Evolutionary conservation across 2,888 invertebrate genomes (phyloP), one percentile per base, ranked within the genome.

Genomic region (Sesamia inferens): DNA sequence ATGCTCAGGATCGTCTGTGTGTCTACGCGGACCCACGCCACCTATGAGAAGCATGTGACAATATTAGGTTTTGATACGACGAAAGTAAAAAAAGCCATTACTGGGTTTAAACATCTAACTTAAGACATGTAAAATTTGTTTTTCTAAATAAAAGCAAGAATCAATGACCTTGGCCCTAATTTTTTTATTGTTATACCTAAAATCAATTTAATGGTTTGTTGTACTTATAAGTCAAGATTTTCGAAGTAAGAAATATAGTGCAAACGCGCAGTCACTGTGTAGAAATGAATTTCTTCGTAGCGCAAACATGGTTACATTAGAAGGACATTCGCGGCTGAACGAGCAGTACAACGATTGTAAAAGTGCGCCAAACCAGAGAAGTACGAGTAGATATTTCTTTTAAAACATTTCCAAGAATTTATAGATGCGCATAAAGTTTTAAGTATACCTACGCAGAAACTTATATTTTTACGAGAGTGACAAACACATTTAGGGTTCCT

Each of bases 21-120:
- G 91, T 99, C 99, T 63, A 99, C 98, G 57, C 98, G 97, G 19
- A 99, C 99, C 99, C 99, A 99, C 82, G 99, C 99, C 86, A 99
- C 98, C 98, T 99, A 94, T 55, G 57, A 76, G 62, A 13, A 70
- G 31, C 71, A 70, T n/a, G 16, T 13, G 4, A 62, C 63, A 51
- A 57, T 48, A 42, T 62, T 8, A 42, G 14, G 24, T 22, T 48
- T 39, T 57, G 6, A 5, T 13, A n/a, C 2, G 8, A 54, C 57
- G n/a, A n/a, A 54, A 58, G 24, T 11, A 11, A 48, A 0, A 70
- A 71, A 0, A 19, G n/a, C 3, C 54, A 16, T n/a, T 8, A 58
- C 16, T 8, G 42, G 24, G n/a, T 4, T 31, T 7, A 31, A 48
- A 31, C 13, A 58, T 39, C 1, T 16, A 31, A 70, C 6, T 42